phyloP scores from a whole-genome alignment of 2,797 vertebrate genomes.

The Crocidura indochinensis region DNA sequence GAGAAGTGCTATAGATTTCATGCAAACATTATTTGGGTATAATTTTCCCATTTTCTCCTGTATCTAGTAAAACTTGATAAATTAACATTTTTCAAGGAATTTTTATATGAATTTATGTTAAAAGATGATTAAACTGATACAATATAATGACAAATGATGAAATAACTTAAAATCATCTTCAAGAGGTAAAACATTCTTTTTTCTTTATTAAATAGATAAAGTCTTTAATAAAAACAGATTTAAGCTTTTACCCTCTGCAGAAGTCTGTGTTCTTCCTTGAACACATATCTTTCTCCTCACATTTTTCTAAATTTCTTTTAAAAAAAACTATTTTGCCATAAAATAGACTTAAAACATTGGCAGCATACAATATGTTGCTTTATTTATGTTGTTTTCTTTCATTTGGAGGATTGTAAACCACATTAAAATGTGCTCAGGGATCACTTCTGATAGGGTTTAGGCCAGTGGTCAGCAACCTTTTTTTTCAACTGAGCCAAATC shows the following conservation, averaged over 20 bases:
- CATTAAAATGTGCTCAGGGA: too few relatives aligned
- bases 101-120: slow-evolving; percentile 41
- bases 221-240: too few relatives aligned
- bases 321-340: neutral
- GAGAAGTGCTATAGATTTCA: neutral
- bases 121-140: slow-evolving; percentile 12
- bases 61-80: slow-evolving; percentile 28
- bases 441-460: too few relatives aligned
- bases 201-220: neutral
- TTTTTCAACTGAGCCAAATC: too few relatives aligned
- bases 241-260: too few relatives aligned
- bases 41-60: slow-evolving; percentile 25
- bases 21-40: neutral
- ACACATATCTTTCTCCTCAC: too few relatives aligned
- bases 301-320: slow-evolving; percentile 12
- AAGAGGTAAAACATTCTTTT: neutral
- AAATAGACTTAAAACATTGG: neutral
- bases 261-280: too few relatives aligned
- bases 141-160: neutral
- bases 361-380: neutral
- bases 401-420: too few relatives aligned
- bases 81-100: slow-evolving; percentile 21
- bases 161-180: slow-evolving; percentile 2
- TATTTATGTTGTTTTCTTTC: neutral
- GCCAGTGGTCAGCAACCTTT: too few relatives aligned